These are phyloP conservation scores for Ridgeia piscesae DNA, from an alignment of 1,140 invertebrate genomes.

Conservation along the genomic window DNA sequence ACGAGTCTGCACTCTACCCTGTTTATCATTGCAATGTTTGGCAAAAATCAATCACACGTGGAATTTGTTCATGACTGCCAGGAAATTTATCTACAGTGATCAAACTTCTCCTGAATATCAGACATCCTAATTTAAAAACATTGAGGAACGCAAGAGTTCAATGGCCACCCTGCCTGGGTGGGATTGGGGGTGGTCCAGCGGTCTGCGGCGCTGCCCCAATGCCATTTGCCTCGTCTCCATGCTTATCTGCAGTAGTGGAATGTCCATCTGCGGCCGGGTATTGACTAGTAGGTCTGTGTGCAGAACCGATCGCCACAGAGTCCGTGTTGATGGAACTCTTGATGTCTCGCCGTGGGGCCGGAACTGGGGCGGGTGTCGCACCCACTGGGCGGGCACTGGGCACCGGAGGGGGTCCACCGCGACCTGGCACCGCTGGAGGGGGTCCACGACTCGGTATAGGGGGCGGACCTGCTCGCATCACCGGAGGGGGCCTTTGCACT, in stretches of 20 bases:
- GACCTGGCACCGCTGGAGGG: slow-evolving; percentile 26
- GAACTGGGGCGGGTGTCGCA: slow-evolving; percentile 28
- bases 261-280: not conserved
- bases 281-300: not conserved
- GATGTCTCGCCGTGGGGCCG: slow-evolving; percentile 36
- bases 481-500: slow-evolving; percentile 34
- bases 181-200: not conserved
- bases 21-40: no score
- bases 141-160: not conserved
- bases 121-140: not conserved
- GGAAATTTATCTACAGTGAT: not conserved
- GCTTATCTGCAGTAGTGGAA: not conserved
- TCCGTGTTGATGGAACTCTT: slow-evolving; percentile 29
- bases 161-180: not conserved
- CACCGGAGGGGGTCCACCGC: slow-evolving; percentile 33
- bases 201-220: not conserved
- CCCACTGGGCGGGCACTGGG: slow-evolving; percentile 27
- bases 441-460: not conserved
- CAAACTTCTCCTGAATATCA: not conserved
- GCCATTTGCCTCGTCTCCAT: not conserved
- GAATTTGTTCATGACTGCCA: no score
- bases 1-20: no score
- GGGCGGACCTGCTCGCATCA: slow-evolving; percentile 33
- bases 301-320: not conserved
- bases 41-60: no score